Conservation (phyloP, 2,888 invertebrate genomes). For the Chromoteleia sp. region DNA sequence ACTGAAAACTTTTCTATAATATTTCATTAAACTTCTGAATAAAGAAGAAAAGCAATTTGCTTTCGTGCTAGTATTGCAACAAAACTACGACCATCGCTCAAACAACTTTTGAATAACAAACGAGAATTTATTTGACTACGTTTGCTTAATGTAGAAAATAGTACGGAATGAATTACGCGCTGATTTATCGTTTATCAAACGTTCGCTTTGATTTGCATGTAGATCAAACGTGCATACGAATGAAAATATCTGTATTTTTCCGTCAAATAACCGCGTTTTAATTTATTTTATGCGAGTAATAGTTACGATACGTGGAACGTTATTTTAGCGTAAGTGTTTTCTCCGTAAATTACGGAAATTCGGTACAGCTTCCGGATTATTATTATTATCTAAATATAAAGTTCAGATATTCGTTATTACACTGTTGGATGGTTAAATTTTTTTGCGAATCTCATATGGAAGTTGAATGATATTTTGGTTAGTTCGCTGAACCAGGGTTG, state of each 20-base stretch:
- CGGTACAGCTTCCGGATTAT: too few relatives aligned
- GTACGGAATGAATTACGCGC: neutral
- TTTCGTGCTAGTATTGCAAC: neutral
- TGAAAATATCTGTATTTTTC: conserved; percentile 11
- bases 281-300: neutral
- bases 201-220: conserved; percentile 10
- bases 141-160: neutral
- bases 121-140: neutral
- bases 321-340: too few relatives aligned
- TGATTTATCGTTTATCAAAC: neutral
- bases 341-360: too few relatives aligned
- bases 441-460: neutral
- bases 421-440: neutral
- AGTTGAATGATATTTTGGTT: neutral
- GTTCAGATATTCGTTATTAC: neutral
- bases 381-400: too few relatives aligned
- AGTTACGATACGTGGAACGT: too few relatives aligned
- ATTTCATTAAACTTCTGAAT: neutral
- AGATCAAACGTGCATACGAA: conserved; percentile 7
- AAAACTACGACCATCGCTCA: neutral
- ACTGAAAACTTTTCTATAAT: neutral
- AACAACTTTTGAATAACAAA: neutral
- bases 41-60: neutral
- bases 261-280: conserved; percentile 1
- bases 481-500: too few relatives aligned